Conservation (phyloP, 2,888 invertebrate genomes). For the Drosophila fungiperda region DNA sequence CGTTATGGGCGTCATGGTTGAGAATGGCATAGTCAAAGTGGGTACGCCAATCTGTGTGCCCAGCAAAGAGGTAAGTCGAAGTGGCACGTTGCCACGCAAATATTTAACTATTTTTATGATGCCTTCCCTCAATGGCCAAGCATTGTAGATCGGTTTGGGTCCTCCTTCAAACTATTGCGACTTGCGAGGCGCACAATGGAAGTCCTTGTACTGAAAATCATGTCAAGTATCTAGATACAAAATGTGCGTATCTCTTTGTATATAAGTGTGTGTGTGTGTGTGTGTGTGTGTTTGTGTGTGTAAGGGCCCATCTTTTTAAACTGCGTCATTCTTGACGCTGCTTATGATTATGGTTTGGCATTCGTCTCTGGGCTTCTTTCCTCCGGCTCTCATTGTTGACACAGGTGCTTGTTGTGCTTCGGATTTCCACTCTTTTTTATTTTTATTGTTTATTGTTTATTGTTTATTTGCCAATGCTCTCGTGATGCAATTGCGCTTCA, state of each 20-base stretch:
- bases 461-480: slow-evolving; percentile 59
- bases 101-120: slow-evolving; percentile 60
- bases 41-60: slow-evolving; percentile 99
- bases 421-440: slow-evolving; percentile 7
- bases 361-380: slow-evolving; percentile 36
- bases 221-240: slow-evolving; percentile 75
- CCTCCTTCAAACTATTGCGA: slow-evolving; percentile 33
- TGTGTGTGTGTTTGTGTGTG: slow-evolving; percentile 16
- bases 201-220: slow-evolving; percentile 73
- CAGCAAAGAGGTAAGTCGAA: slow-evolving; percentile 92
- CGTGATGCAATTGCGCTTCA: slow-evolving; percentile 66
- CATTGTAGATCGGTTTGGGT: slow-evolving; percentile 50
- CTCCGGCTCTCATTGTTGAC: slow-evolving; percentile 75
- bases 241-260: slow-evolving; percentile 31
- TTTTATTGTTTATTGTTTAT: slow-evolving; percentile 23
- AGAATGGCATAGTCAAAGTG: slow-evolving; percentile 97
- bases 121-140: slow-evolving; percentile 46
- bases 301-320: slow-evolving; percentile 55
- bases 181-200: slow-evolving; percentile 57
- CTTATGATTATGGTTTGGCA: slow-evolving; percentile 57
- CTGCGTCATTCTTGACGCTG: slow-evolving; percentile 54
- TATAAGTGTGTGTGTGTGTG: slow-evolving; percentile 7
- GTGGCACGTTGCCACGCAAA: slow-evolving; percentile 40
- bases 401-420: slow-evolving; percentile 74
- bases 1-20: slow-evolving; percentile 97